These are phyloP conservation scores for Drosophila paracracens DNA, from an alignment of 2,888 invertebrate species.

Conservation along the genomic window DNA sequence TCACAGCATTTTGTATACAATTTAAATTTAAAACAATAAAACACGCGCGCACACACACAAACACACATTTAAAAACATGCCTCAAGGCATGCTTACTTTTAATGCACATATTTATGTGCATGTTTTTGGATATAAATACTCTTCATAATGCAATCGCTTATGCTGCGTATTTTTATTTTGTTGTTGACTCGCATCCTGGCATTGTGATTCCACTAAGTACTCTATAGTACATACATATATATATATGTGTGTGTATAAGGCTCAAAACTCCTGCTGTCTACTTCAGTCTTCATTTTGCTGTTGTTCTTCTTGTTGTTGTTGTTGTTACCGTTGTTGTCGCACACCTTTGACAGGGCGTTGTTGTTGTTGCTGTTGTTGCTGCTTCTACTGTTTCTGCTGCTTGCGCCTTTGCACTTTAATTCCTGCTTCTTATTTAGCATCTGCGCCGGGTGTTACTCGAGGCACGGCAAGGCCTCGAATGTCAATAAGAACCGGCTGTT, in stretches of 20 bases:
- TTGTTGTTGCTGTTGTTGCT: slow-evolving; percentile 19
- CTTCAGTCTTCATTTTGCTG: slow-evolving; percentile 6
- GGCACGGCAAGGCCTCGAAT: slow-evolving; percentile 46
- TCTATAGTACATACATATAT: slow-evolving; percentile 4
- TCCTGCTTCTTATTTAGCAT: slow-evolving; percentile 77
- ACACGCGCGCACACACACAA: not conserved
- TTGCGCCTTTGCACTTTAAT: slow-evolving; percentile 70
- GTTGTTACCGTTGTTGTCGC: slow-evolving; percentile 41
- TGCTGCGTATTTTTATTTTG: slow-evolving; percentile 10
- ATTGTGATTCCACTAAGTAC: slow-evolving; percentile 39
- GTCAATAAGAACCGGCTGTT: slow-evolving; percentile 64
- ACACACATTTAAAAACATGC: not conserved
- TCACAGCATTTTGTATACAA: not conserved
- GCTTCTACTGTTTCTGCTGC: slow-evolving; percentile 14
- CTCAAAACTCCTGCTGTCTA: slow-evolving; percentile 11
- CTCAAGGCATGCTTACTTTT: not conserved
- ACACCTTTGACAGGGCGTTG: slow-evolving; percentile 43
- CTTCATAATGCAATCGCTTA: slow-evolving; percentile 30
- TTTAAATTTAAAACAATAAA: not conserved
- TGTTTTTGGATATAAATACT: slow-evolving; percentile 15
- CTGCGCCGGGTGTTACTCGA: slow-evolving; percentile 76
- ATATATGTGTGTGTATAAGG: not conserved
- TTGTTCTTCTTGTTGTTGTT: slow-evolving; percentile 27
- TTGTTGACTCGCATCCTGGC: slow-evolving; percentile 38
- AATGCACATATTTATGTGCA: slow-evolving; percentile 9